Percentiles rank a stretch among this genome's conserved stretches.
These are phyloP conservation scores for Spilarctia lutea DNA, from an alignment of 2,888 invertebrate species.

Conservation along the genomic window DNA sequence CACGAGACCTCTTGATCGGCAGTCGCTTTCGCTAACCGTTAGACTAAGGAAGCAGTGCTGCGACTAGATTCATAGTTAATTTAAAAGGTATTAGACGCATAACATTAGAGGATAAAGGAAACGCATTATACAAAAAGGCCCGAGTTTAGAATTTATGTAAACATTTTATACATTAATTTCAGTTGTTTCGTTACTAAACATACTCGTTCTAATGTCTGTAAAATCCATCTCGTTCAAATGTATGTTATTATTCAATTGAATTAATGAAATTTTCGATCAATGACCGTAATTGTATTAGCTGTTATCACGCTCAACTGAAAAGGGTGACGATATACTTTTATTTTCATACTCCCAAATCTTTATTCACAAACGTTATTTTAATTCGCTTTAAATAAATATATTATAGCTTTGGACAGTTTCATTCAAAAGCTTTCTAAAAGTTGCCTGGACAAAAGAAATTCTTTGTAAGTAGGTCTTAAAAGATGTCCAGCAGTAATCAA, in stretches of 20 bases:
- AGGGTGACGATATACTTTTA: conserved; percentile 3
- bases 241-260: conserved; percentile 1
- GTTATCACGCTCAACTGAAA: conserved; percentile 12
- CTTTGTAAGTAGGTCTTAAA: not conserved
- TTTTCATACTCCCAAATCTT: not conserved
- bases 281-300: conserved; percentile 11
- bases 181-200: not conserved
- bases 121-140: not conserved
- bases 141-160: not conserved
- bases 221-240: not conserved
- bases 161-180: not conserved
- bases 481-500: not conserved
- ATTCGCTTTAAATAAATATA: not conserved
- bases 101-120: not conserved
- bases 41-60: too few relatives aligned
- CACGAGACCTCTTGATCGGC: too few relatives aligned
- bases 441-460: not conserved
- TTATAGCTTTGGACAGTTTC: not conserved
- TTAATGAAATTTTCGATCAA: conserved; percentile 12
- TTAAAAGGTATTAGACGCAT: not conserved
- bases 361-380: not conserved
- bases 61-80: not conserved
- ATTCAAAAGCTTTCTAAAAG: not conserved
- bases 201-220: not conserved
- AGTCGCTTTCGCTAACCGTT: too few relatives aligned